Conservation (phyloP, 92 coral and sea anemone genomes). For the Zoanthus sociatus region DNA sequence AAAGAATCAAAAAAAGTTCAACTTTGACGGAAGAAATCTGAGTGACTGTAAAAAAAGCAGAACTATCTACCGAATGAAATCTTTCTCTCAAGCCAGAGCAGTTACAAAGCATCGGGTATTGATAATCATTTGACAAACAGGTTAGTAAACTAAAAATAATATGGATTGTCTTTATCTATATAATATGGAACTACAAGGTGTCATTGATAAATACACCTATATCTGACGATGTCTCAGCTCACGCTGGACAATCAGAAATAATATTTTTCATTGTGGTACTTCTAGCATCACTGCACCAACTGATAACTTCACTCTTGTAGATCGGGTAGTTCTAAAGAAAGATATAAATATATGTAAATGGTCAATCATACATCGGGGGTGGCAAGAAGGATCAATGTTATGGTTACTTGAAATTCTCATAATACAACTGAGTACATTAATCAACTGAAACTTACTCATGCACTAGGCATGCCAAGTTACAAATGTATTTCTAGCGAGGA, state of each 20-base stretch:
- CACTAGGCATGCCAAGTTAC: no score
- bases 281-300: background rate
- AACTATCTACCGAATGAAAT: background rate
- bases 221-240: background rate
- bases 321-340: constrained; percentile 29
- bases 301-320: constrained; percentile 20
- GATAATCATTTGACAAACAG: no score
- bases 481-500: no score
- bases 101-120: background rate
- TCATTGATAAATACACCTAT: background rate
- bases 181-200: no score
- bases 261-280: background rate
- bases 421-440: no score
- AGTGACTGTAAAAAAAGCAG: background rate
- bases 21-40: background rate
- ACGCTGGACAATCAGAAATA: background rate
- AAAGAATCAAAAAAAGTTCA: no score
- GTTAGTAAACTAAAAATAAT: no score
- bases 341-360: background rate
- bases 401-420: no score
- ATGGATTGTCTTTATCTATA: no score
- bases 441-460: no score
- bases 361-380: background rate
- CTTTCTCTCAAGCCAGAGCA: constrained; percentile 15
- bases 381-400: no score